phyloP scores from a whole-genome alignment of 1,140 invertebrate genomes.

The Neelides sp. region DNA sequence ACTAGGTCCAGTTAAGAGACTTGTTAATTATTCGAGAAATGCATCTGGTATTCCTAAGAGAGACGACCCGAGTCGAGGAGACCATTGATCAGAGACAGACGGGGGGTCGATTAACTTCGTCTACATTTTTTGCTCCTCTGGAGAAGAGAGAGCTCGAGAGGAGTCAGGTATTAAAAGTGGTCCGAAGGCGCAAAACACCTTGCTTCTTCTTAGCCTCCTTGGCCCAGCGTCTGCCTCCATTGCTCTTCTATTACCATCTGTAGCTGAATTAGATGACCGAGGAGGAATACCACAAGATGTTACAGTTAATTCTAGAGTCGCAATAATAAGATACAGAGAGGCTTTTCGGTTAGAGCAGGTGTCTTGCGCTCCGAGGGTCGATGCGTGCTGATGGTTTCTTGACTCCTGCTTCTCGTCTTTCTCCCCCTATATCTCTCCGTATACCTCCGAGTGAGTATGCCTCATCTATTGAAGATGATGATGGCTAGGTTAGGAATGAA shows the following conservation, averaged over 20 bases:
- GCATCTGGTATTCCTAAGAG: constrained; percentile 10
- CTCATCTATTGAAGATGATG: constrained; percentile 4
- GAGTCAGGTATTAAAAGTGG: not conserved
- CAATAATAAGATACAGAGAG: constrained; percentile 10
- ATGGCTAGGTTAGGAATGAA: constrained; percentile 15
- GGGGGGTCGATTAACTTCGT: constrained; percentile 13
- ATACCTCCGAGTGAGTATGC: not conserved
- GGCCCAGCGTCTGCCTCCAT: not conserved
- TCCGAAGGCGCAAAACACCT: constrained; percentile 16
- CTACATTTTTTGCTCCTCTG: not conserved
- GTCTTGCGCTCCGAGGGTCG: constrained; percentile 12
- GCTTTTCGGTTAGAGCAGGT: constrained; percentile 16
- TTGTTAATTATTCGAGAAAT: constrained; percentile 12
- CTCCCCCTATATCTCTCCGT: not conserved
- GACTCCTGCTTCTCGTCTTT: constrained; percentile 5
- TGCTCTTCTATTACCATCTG: constrained; percentile 12
- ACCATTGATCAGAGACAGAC: not conserved
- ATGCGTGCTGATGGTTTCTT: constrained; percentile 15
- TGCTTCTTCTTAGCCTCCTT: constrained; percentile 4
- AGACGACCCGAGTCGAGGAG: not conserved
- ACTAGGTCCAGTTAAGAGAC: too few species aligned
- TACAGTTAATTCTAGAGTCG: constrained; percentile 24
- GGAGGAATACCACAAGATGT: constrained; percentile 18
- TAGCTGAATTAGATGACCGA: constrained; percentile 1
- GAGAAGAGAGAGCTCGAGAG: not conserved